These are phyloP conservation scores for Anolis carolinensis DNA, from an alignment of 2,113 vertebrate species.

Conservation along the genomic window DNA sequence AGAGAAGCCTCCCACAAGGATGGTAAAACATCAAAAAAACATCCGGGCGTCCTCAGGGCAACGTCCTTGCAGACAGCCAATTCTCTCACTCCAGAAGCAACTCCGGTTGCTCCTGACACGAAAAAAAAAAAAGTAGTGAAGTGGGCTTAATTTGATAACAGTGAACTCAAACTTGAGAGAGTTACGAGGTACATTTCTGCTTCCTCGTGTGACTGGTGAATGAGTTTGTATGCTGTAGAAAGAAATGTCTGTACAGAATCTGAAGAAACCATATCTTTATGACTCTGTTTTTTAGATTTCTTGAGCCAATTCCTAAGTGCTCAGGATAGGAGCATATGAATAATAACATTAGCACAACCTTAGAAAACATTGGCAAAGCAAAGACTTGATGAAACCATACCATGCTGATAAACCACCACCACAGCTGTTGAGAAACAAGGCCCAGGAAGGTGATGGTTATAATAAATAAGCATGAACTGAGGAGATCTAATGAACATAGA, in stretches of 20 bases:
- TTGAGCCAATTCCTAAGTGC: neutral
- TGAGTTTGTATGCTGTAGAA: neutral
- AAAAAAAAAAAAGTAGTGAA: too few species aligned
- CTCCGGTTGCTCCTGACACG: too few species aligned
- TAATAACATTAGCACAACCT: neutral
- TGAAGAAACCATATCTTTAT: slow-evolving; percentile 22
- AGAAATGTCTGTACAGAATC: slow-evolving; percentile 40
- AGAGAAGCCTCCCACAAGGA: too few species aligned
- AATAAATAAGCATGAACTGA: slow-evolving; percentile 15
- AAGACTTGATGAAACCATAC: too few species aligned
- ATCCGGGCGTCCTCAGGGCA: too few species aligned
- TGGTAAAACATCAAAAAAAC: too few species aligned
- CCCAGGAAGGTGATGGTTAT: neutral
- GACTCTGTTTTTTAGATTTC: neutral
- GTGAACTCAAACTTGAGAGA: slow-evolving; percentile 22
- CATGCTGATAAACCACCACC: neutral
- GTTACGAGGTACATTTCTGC: slow-evolving; percentile 11
- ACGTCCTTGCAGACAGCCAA: too few species aligned
- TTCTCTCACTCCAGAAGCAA: too few species aligned
- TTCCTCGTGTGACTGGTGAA: neutral
- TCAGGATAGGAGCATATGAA: neutral
- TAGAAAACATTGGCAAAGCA: neutral
- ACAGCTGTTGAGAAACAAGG: neutral
- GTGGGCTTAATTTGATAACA: slow-evolving; percentile 12
- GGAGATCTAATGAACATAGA: slow-evolving; percentile 10